Conservation (phyloP, 2,888 invertebrate genomes). For the Acanthosepion pharaonis region DNA sequence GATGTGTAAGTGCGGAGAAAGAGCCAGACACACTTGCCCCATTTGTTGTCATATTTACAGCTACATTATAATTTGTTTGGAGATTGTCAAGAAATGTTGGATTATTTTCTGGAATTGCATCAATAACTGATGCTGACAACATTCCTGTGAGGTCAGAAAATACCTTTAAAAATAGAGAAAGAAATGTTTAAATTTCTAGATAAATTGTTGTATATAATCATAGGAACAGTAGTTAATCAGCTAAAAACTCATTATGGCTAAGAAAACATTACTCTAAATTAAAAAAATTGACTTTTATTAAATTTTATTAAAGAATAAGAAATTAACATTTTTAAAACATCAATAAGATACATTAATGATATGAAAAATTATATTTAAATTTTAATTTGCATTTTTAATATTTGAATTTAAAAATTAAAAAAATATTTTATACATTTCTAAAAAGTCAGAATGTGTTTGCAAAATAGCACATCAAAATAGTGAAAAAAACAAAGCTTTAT, state of each 20-base stretch:
- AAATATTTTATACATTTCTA: too few relatives aligned
- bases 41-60: conserved; percentile 44
- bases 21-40: conserved; percentile 45
- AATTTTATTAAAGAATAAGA: not conserved
- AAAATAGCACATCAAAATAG: too few relatives aligned
- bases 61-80: conserved; percentile 25
- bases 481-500: too few relatives aligned
- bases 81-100: conserved; percentile 35
- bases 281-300: too few relatives aligned
- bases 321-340: not conserved
- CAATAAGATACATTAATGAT: not conserved
- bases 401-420: too few relatives aligned
- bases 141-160: conserved; percentile 43
- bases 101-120: conserved; percentile 39
- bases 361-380: too few relatives aligned
- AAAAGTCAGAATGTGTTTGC: too few relatives aligned
- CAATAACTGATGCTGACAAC: conserved; percentile 37
- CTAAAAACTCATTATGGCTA: too few relatives aligned
- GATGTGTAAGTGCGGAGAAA: not conserved
- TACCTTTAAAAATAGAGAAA: conserved; percentile 35
- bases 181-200: not conserved
- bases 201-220: not conserved
- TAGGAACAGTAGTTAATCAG: not conserved
- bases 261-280: too few relatives aligned
- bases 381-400: too few relatives aligned